Conservation (phyloP, 2,797 vertebrate genomes). For the Bradypus variegatus region DNA sequence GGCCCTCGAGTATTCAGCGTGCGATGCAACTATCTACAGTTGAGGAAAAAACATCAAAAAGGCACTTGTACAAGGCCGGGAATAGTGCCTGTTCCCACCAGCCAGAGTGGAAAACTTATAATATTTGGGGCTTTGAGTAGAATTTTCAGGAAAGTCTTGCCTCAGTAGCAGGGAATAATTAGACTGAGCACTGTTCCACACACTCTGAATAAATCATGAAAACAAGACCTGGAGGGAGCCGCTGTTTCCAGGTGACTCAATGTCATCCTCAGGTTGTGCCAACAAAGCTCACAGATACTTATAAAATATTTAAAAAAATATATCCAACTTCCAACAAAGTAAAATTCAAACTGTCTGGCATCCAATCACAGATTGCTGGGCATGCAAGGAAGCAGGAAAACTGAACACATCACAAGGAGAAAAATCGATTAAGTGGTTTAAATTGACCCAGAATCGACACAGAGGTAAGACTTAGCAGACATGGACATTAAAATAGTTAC, state of each 20-base stretch:
- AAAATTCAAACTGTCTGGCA: background rate
- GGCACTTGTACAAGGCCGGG: background rate
- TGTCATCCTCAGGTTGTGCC: background rate
- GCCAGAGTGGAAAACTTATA: background rate
- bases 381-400: background rate
- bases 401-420: background rate
- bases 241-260: conserved; percentile 8
- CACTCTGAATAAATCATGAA: conserved; percentile 19
- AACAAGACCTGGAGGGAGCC: conserved; percentile 17
- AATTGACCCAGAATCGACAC: background rate
- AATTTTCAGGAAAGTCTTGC: background rate
- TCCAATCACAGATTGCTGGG: background rate
- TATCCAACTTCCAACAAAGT: background rate
- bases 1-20: background rate
- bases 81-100: background rate
- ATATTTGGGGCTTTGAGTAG: background rate
- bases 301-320: background rate
- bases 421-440: background rate
- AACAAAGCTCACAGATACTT: conserved; percentile 27
- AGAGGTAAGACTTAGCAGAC: background rate
- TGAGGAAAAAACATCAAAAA: background rate
- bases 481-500: background rate
- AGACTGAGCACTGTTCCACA: background rate
- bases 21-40: background rate
- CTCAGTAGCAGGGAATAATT: background rate